Percentiles rank a stretch among this genome's conserved stretches.
Evolutionary conservation across 2,888 invertebrate species (phyloP).

Genomic region (Lepeophtheirus nordmannii): DNA sequence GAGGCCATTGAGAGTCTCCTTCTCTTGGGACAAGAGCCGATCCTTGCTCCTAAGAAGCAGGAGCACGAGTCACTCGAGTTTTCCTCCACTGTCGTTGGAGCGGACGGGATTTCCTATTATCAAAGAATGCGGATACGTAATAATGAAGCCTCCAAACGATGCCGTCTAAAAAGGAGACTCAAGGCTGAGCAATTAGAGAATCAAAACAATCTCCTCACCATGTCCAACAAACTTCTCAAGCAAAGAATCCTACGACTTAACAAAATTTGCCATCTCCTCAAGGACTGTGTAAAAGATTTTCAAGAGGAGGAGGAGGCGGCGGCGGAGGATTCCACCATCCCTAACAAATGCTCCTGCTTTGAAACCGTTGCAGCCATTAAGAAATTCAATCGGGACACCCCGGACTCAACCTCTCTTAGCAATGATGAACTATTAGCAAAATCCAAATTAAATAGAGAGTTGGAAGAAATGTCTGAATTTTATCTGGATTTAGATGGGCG

Average conservation of each 20-base stretch:
- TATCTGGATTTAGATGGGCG: constrained; percentile 3
- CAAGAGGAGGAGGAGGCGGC: background rate
- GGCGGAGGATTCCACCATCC: background rate
- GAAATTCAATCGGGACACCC: background rate
- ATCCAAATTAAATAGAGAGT: background rate
- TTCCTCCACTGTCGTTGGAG: background rate
- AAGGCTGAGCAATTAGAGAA: constrained; percentile 15
- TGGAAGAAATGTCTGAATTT: background rate
- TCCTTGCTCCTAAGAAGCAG: background rate
- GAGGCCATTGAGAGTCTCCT: constrained; percentile 1
- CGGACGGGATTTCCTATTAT: constrained; percentile 2
- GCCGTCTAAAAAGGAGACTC: constrained; percentile 20
- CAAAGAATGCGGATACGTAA: constrained; percentile 17
- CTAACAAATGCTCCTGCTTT: constrained; percentile 2
- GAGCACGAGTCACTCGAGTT: background rate
- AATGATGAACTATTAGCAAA: background rate
- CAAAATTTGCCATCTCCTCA: background rate
- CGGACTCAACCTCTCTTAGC: background rate
- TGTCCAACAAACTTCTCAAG: constrained; percentile 17
- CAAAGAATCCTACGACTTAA: constrained; percentile 1
- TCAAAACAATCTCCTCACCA: constrained; percentile 5
- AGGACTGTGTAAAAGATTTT: constrained; percentile 9
- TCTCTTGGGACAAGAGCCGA: background rate
- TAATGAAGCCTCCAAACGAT: constrained; percentile 21
- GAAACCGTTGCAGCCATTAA: constrained; percentile 5